Percentiles rank a stretch among this genome's conserved stretches.
phyloP scores from a whole-genome alignment of 2,113 vertebrate species.

The Heliornis fulica region DNA sequence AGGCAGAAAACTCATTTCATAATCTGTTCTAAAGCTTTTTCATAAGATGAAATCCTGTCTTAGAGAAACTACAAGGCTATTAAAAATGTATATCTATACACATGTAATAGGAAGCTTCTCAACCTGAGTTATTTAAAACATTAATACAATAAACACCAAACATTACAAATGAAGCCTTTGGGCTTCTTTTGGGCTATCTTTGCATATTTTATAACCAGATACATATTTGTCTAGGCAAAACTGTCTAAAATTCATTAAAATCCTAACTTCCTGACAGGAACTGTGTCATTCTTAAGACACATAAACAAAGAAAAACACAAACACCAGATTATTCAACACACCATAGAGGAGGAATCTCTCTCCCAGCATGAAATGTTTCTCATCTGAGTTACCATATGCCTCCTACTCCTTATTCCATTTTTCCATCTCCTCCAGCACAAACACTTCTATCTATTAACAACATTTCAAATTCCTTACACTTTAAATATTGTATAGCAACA shows the following conservation, averaged over 20 bases:
- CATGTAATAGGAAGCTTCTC: neutral
- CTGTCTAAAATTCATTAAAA: conserved; percentile 8
- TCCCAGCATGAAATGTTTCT: conserved; percentile 23
- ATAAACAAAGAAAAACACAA: conserved; percentile 25
- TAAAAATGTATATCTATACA: neutral
- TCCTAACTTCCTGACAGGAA: neutral
- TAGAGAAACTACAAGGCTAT: neutral
- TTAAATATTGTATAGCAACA: conserved; percentile 39
- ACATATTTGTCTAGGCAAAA: neutral
- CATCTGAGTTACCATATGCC: conserved; percentile 41
- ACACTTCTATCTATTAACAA: conserved; percentile 26
- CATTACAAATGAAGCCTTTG: neutral
- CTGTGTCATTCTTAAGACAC: neutral
- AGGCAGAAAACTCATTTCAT: neutral
- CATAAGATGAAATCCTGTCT: neutral
- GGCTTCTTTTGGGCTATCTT: neutral
- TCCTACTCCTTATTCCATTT: conserved; percentile 25
- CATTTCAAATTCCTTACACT: conserved; percentile 24
- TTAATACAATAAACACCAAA: neutral
- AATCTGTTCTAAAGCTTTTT: neutral
- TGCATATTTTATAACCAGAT: neutral
- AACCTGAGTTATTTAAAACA: conserved; percentile 1
- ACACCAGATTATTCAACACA: neutral
- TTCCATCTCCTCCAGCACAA: conserved; percentile 18
- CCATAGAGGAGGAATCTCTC: neutral